Base-by-base conservation (phyloP, 1,140 invertebrate species). In the Cydia fagiglandana region DNA sequence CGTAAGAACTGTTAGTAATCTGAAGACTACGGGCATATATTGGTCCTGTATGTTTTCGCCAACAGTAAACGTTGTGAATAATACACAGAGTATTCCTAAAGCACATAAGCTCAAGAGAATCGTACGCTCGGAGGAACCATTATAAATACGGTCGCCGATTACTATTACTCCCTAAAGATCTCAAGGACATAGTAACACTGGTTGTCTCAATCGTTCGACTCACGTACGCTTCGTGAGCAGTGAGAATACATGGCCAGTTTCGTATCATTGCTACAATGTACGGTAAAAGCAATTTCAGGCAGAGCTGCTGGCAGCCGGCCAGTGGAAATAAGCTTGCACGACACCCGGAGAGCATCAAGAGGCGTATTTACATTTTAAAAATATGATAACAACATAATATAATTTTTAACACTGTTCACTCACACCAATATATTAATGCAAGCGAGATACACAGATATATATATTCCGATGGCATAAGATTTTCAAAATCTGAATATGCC, bases 211-310 rank as follows among this genome's bases (percentile, higher is more conserved):
- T 9, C n/a, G 15, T 53, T 17, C n/a, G 56, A 61, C 56, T 61
- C 9, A 20, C 10, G 1, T 17, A 5, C 2, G 20, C 56, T 61
- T 0, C 4, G 56, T 10, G 10, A 24, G 20, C 17, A 24, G n/a
- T 20, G 56, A 24, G 20, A 61, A 61, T 4, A 61, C 20, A 24
- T 10, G 56, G 17, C 56, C 17, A 24, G 56, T 7, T 61, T 24
- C 56, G 86, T 91, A 89, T 91, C 87, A 89, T 90, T 87, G 86
- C 80, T 87, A 86, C 83, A 85, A 79, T 85, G 82, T 89, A 86
- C 84, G 86, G 88, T 84, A 88, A 88, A 89, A 90, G 88, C 88
- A 90, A 91, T 91, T 90, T 89, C 84, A 61, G 86, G 83, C 84
- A 81, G 83, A 83, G 81, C 86, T 83, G 82, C 83, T 91, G 90